These are phyloP conservation scores for Petroica traversi DNA, from an alignment of 2,113 vertebrate genomes.

Conservation along the genomic window DNA sequence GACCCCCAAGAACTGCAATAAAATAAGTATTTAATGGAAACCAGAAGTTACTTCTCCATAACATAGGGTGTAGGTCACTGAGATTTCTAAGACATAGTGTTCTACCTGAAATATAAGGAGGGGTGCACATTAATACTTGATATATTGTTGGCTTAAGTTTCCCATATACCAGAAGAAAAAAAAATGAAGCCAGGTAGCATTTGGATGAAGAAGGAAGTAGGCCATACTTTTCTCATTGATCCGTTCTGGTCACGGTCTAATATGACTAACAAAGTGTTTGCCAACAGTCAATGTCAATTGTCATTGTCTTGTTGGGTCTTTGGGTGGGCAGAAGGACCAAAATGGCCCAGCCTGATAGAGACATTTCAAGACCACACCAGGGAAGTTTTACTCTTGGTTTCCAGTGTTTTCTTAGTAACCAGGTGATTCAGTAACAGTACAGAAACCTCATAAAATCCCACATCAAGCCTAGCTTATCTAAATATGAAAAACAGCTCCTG, in stretches of 20 bases:
- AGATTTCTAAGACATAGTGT: neutral
- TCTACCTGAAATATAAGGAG: neutral
- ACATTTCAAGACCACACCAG: neutral
- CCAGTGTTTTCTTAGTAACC: neutral
- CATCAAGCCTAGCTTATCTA: neutral
- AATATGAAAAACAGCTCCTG: neutral
- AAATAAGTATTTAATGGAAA: neutral
- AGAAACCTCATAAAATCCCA: conserved; percentile 10
- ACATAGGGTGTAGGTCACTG: neutral
- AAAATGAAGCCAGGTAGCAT: neutral
- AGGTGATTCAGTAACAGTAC: neutral
- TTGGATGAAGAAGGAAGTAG: neutral
- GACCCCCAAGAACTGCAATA: neutral
- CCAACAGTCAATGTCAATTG: neutral
- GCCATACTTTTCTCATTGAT: neutral
- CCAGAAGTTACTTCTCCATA: neutral
- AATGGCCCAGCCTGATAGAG: neutral
- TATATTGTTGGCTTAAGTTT: neutral
- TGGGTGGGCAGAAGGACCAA: neutral
- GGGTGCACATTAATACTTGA: neutral
- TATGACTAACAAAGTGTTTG: neutral
- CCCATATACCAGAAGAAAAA: neutral
- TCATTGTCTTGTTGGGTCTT: neutral
- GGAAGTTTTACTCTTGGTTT: neutral
- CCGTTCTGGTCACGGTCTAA: neutral